Conservation (phyloP, 2,888 invertebrate species). For the Frankliniella intonsa region DNA sequence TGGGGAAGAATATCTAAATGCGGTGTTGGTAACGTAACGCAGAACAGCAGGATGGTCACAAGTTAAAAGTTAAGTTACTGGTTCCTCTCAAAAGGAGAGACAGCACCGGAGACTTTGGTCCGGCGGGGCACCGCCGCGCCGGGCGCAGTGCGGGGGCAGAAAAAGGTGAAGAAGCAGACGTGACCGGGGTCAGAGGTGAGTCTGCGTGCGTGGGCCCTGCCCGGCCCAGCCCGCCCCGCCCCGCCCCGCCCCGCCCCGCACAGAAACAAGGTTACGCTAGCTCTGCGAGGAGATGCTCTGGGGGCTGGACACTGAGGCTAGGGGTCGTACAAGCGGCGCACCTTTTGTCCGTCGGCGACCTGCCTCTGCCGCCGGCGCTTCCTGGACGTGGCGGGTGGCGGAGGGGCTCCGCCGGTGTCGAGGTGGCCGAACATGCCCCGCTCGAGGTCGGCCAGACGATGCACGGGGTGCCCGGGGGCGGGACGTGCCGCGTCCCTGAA, state of each 20-base stretch:
- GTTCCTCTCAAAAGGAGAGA: too few relatives aligned
- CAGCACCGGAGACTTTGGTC: too few relatives aligned
- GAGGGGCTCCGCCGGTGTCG: not conserved
- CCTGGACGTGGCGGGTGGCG: not conserved
- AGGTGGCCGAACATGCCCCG: conserved; percentile 12
- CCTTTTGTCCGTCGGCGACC: not conserved
- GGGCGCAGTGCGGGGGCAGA: too few relatives aligned
- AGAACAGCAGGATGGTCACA: too few relatives aligned
- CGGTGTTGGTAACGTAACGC: too few relatives aligned
- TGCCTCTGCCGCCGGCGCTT: conserved; percentile 6
- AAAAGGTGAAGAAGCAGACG: too few relatives aligned
- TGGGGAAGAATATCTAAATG: too few relatives aligned
- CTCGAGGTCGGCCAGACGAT: not conserved
- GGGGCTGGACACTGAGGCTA: too few relatives aligned
- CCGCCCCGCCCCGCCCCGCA: not conserved
- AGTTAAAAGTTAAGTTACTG: too few relatives aligned
- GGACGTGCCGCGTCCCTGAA: not conserved
- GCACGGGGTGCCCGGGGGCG: not conserved
- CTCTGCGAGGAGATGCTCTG: not conserved
- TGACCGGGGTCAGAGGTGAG: too few relatives aligned
- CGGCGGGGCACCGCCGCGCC: too few relatives aligned
- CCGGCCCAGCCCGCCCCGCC: not conserved
- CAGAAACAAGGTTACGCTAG: not conserved
- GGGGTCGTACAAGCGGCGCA: not conserved
- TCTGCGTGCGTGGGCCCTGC: not conserved